Base-by-base conservation (phyloP, 1,140 invertebrate genomes). In the Drosophila lini region DNA sequence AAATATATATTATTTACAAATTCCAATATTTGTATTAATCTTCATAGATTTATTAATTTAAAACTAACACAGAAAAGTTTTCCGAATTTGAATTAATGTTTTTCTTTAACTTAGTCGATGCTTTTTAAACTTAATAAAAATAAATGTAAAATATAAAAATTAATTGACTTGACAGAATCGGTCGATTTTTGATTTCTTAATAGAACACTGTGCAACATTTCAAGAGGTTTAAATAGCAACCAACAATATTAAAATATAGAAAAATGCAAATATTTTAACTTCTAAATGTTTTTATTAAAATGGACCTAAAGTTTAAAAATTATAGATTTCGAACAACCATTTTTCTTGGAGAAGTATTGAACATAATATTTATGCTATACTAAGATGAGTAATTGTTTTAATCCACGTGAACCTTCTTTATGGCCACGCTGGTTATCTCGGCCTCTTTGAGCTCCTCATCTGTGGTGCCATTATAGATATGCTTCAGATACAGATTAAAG, bases 401-500 rank as follows among this genome's bases (percentile, higher is more conserved):
- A 36, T 84, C 81, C n/a, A 76, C 36, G 9, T 88, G 84, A 8
- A 88, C 83, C 47, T 88, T 88, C 44, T 88, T 88, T n/a, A 88
- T 88, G 40, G 83, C 80, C 68, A 88, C 83, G 38, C 84, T 88
- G 48, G 84, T 88, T 31, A 88, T 88, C 55, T 88, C 84, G 2
- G 84, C 84, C 58, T 81, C 80, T 32, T 88, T 88, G 36, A 88
- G 78, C 65, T 88, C 52, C 55, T 89, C 85, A 15, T 89, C 85
- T 1, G 82, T 81, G 42, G 90, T 91, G 44, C 79, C 57, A 42
- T 90, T 90, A 41, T 91, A 91, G 58, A 91, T 91, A 53, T 91
- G 90, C 60, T 89, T 91, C 55, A 91, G 77, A 61, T 91, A 91
- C 61, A 91, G 77, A 77, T 91, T 91, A 41, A 91, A 91, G 78